Conservation (phyloP, 2,113 vertebrate species). For the Myanophis thanlyinensis region DNA sequence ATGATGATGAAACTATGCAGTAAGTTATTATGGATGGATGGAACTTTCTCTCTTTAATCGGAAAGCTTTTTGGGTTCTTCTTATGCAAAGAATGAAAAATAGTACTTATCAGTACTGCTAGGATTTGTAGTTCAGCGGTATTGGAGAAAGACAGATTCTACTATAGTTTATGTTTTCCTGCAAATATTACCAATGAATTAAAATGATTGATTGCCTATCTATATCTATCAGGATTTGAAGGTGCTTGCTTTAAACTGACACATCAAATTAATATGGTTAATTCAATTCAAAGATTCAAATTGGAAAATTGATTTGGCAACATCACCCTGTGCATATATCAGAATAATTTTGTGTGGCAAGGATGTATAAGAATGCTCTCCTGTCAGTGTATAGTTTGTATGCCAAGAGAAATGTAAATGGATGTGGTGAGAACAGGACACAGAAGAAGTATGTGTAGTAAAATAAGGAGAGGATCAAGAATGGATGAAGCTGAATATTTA, state of each 20-base stretch:
- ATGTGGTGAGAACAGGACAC: not conserved
- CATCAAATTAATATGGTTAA: not conserved
- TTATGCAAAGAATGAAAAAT: not conserved
- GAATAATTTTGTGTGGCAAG: not conserved
- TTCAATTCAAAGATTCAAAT: not conserved
- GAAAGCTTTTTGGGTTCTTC: not conserved
- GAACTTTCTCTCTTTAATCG: not conserved
- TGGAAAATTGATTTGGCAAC: not conserved
- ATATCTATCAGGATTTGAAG: not conserved
- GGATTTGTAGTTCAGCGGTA: too few relatives aligned
- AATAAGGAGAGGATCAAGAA: not conserved
- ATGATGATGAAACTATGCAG: not conserved
- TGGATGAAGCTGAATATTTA: not conserved
- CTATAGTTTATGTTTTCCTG: not conserved
- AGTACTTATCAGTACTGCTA: not conserved
- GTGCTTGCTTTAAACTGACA: not conserved
- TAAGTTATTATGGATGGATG: not conserved
- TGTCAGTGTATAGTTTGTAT: not conserved
- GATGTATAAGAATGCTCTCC: not conserved
- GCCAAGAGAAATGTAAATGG: not conserved
- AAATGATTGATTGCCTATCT: not conserved
- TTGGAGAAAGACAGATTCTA: too few relatives aligned
- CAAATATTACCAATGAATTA: not conserved
- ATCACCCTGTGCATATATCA: not conserved
- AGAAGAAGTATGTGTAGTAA: not conserved